Evolutionary conservation across 2,888 invertebrate genomes (phyloP).

Genomic region (Campoletis raptor): DNA sequence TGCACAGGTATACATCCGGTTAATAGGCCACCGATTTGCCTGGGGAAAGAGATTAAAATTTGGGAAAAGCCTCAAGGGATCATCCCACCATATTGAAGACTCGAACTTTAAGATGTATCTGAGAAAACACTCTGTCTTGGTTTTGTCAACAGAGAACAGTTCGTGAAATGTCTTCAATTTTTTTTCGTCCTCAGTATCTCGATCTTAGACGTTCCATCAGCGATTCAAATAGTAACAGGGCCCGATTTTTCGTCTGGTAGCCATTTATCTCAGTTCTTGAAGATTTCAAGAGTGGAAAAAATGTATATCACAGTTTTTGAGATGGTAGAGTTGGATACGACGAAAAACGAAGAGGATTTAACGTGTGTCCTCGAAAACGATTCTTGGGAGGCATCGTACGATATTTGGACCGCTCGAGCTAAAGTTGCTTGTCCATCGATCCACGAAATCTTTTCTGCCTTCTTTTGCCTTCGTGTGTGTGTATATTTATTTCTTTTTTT

Average conservation of each 20-base stretch:
- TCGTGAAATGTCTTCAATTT: constrained; percentile 37
- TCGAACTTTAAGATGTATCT: not conserved
- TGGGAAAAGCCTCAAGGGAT: constrained; percentile 37
- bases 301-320: constrained; percentile 45
- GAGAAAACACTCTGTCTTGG: constrained; percentile 12
- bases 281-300: constrained; percentile 36
- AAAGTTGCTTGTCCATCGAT: constrained; percentile 49
- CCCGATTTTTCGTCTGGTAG: constrained; percentile 33
- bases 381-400: not conserved
- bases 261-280: constrained; percentile 39
- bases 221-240: constrained; percentile 37
- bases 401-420: constrained; percentile 46
- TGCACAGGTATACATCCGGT: constrained; percentile 18
- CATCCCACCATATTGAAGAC: constrained; percentile 28
- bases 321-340: constrained; percentile 57
- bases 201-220: constrained; percentile 48
- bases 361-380: constrained; percentile 16
- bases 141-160: constrained; percentile 25
- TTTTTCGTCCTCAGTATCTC: constrained; percentile 18
- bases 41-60: constrained; percentile 47
- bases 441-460: constrained; percentile 58
- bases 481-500: constrained; percentile 33
- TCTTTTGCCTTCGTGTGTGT: constrained; percentile 24
- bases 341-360: constrained; percentile 16
- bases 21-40: constrained; percentile 51